Evolutionary conservation across 2,888 invertebrate genomes (phyloP).

Genomic region (Schizaphis graminum): DNA sequence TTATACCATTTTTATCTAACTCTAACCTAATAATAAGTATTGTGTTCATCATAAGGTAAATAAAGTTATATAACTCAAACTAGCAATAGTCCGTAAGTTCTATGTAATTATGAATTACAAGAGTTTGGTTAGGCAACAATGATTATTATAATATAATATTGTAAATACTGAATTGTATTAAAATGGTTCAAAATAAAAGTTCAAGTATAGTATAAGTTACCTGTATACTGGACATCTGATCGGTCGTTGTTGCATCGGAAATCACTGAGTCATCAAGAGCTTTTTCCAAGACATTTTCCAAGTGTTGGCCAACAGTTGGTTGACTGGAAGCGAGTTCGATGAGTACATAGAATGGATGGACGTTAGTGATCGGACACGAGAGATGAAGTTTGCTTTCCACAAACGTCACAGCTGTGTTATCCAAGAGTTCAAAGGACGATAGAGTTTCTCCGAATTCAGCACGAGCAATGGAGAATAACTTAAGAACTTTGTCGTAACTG

Average conservation of each 20-base stretch:
- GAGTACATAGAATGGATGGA: constrained; percentile 86
- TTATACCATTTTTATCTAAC: neutral
- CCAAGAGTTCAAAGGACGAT: constrained; percentile 96
- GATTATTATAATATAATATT: neutral
- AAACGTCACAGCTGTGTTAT: constrained; percentile 80
- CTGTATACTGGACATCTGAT: constrained; percentile 84
- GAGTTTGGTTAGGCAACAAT: neutral
- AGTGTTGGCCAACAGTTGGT: constrained; percentile 88
- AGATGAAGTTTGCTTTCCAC: constrained; percentile 70
- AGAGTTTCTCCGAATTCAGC: constrained; percentile 87
- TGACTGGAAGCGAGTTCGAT: constrained; percentile 92
- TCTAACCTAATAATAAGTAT: neutral
- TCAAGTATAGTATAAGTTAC: constrained; percentile 71
- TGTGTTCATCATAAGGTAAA: neutral
- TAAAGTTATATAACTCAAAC: neutral
- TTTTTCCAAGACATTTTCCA: constrained; percentile 81
- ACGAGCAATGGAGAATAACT: constrained; percentile 83
- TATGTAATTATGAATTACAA: neutral
- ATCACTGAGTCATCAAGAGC: constrained; percentile 82
- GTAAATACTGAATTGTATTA: neutral
- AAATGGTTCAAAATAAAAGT: neutral
- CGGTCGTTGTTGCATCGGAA: constrained; percentile 86
- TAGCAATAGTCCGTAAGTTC: neutral
- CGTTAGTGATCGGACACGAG: constrained; percentile 72
- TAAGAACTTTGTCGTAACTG: constrained; percentile 83